phyloP scores from a whole-genome alignment of 2,888 invertebrate genomes.

The Brachynemurus nebulosus region DNA sequence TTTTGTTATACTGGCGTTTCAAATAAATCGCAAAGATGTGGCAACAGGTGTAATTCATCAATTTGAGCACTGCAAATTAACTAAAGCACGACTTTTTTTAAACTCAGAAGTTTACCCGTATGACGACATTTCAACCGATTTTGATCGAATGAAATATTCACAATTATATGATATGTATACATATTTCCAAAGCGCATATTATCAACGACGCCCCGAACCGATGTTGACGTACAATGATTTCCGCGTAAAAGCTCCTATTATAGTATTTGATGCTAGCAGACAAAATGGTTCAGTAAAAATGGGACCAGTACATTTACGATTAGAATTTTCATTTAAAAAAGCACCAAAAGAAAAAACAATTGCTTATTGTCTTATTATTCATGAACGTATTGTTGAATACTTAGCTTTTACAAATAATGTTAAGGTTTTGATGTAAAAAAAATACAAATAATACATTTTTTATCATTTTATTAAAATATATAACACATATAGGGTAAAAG shows the following conservation, averaged over 20 bases:
- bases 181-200: slow-evolving; percentile 1
- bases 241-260: too few species aligned
- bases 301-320: neutral
- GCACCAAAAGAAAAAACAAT: neutral
- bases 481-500: too few species aligned
- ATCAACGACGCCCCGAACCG: neutral
- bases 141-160: neutral
- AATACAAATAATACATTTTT: too few species aligned
- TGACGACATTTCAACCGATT: neutral
- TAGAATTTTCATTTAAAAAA: neutral
- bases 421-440: neutral
- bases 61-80: neutral
- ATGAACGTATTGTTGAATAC: neutral
- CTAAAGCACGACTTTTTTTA: neutral
- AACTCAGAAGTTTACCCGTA: neutral
- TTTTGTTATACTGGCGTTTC: neutral
- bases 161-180: neutral
- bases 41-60: neutral
- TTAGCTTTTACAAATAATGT: neutral
- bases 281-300: neutral
- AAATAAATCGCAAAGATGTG: neutral
- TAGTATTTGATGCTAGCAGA: neutral
- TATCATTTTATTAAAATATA: too few species aligned
- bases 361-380: neutral
- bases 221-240: neutral